phyloP scores from a whole-genome alignment of 1,140 invertebrate genomes.

The Tetragnatha versicolor region DNA sequence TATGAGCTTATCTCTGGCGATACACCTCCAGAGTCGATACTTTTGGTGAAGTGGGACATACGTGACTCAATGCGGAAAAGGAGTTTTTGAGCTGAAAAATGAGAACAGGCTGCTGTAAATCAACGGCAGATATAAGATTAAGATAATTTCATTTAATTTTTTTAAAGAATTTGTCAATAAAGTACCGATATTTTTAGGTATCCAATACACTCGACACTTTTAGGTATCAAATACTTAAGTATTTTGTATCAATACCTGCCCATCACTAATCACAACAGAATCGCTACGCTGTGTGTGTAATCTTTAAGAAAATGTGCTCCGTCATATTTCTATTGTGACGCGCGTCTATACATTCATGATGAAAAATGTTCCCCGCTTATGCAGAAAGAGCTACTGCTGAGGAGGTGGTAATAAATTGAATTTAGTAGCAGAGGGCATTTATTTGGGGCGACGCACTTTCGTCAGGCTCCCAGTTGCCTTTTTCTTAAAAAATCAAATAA shows the following conservation, averaged over 20 bases:
- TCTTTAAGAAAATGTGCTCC: conserved; percentile 30
- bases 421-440: conserved; percentile 26
- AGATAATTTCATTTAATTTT: no score
- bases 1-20: no score
- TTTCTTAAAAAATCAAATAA: background rate
- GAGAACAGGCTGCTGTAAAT: no score
- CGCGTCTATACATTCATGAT: conserved; percentile 27
- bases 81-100: no score
- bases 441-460: conserved; percentile 31
- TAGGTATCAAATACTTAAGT: no score
- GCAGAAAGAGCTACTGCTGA: conserved; percentile 1
- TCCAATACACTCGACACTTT: conserved; percentile 3
- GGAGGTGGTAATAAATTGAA: conserved; percentile 42
- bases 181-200: background rate
- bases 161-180: conserved; percentile 20
- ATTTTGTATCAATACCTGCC: no score
- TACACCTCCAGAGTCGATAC: no score
- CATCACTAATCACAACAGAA: no score
- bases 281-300: no score
- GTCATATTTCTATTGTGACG: conserved; percentile 39
- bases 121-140: no score
- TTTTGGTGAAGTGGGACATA: no score
- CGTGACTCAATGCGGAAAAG: no score
- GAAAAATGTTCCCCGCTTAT: conserved; percentile 44
- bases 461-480: background rate